Evolutionary conservation across 2,888 invertebrate genomes (phyloP).

Genomic region (Andricus quercusramuli): DNA sequence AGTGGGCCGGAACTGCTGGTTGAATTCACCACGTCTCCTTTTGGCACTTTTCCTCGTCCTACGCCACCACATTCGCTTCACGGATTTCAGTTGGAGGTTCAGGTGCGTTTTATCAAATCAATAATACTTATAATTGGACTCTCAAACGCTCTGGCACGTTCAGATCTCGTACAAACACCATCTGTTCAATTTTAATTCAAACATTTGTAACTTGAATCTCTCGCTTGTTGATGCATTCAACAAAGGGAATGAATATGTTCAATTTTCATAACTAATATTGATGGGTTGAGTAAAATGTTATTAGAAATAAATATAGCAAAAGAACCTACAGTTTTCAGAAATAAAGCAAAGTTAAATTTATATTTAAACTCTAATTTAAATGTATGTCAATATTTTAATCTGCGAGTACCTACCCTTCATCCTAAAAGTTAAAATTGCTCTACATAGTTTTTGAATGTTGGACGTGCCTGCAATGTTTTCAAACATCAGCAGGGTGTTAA

Average conservation of each 20-base stretch:
- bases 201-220: neutral
- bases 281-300: no score
- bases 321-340: no score
- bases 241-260: neutral
- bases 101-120: slow-evolving; percentile 74
- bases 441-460: no score
- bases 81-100: slow-evolving; percentile 94
- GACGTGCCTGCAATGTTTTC: no score
- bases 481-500: no score
- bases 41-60: slow-evolving; percentile 92
- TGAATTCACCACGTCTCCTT: slow-evolving; percentile 93
- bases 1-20: slow-evolving; percentile 93
- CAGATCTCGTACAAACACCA: neutral
- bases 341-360: no score
- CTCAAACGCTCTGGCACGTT: neutral
- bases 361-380: no score
- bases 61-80: slow-evolving; percentile 88
- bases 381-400: no score
- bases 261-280: neutral
- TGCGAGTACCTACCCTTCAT: no score
- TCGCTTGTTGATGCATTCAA: neutral
- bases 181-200: neutral
- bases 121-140: neutral
- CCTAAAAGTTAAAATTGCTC: no score
- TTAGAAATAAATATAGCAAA: no score